Base-by-base conservation (phyloP, 2,888 invertebrate species). In the Ptycholaimellus sp. region DNA sequence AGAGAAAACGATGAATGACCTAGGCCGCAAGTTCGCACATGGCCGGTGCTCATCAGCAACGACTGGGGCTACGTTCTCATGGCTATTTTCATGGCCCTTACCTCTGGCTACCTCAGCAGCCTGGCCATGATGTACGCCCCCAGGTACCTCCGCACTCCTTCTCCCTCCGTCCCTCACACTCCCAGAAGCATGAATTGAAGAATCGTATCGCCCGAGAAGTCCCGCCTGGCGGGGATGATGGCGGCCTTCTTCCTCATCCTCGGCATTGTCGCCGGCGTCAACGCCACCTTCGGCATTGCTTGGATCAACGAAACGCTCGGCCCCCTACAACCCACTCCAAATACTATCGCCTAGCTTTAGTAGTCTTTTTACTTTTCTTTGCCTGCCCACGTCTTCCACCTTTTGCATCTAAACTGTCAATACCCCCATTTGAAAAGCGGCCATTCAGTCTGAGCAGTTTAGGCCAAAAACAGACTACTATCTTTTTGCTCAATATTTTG, bases 91-190 rank as follows among this genome's bases (percentile, higher is more conserved):
- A 68, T 90, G 67, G 82, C 81, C 6, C 68, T 83, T 52, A 75
- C 74, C 36, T 80, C 79, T 28, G 96, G 96, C 1, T 93, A 96
- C 57, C 75, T 74, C 49, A 83, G 81, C 58, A 81, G 82, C 17
- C 61, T 83, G 18, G 74, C 72, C 34, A 82, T 85, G 82, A 83
- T 83, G 78, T 83, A 80, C 62, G 74, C 78, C 36, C 74, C 79
- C 31, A 70, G 73, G 81, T 81, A 62, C n/a, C n/a, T n/a, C n/a
- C n/a, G n/a, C n/a, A n/a, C n/a, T n/a, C n/a, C n/a, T n/a, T n/a
- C n/a, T n/a, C n/a, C n/a, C n/a, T n/a, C n/a, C n/a, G n/a, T n/a
- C n/a, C n/a, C n/a, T n/a, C n/a, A n/a, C n/a, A n/a, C n/a, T n/a
- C n/a, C n/a, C n/a, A n/a, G n/a, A n/a, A n/a, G n/a, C n/a, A 17